Evolutionary conservation across 2,888 invertebrate genomes (phyloP).

Genomic region (Pteria penguin): DNA sequence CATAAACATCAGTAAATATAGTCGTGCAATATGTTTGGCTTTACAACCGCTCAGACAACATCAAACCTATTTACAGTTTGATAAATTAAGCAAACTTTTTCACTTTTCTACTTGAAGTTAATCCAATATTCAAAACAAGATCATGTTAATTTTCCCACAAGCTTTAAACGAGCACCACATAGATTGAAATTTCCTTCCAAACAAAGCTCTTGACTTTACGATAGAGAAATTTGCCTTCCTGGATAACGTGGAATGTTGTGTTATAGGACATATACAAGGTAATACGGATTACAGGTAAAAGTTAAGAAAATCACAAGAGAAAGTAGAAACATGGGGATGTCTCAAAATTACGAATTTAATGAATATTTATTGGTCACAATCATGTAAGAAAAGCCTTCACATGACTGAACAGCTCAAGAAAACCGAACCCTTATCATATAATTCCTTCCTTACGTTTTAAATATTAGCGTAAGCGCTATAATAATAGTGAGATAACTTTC

Average conservation of each 20-base stretch:
- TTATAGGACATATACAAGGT: background rate
- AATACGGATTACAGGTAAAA: background rate
- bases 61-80: constrained; percentile 13
- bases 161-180: background rate
- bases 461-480: no score
- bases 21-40: background rate
- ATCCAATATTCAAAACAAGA: constrained; percentile 38
- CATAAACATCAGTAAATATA: no score
- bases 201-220: constrained; percentile 18
- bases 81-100: constrained; percentile 35
- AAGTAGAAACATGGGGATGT: no score
- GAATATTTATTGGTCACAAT: no score
- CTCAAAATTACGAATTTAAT: no score
- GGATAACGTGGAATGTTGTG: background rate
- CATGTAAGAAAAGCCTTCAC: no score
- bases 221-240: background rate
- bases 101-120: constrained; percentile 37
- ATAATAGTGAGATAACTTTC: no score
- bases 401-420: no score
- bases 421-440: no score
- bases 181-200: constrained; percentile 9
- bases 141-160: constrained; percentile 27
- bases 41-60: background rate
- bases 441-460: no score
- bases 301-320: no score